These are phyloP conservation scores for Eupithecia subfuscata DNA, from an alignment of 2,888 invertebrate genomes.

Conservation along the genomic window DNA sequence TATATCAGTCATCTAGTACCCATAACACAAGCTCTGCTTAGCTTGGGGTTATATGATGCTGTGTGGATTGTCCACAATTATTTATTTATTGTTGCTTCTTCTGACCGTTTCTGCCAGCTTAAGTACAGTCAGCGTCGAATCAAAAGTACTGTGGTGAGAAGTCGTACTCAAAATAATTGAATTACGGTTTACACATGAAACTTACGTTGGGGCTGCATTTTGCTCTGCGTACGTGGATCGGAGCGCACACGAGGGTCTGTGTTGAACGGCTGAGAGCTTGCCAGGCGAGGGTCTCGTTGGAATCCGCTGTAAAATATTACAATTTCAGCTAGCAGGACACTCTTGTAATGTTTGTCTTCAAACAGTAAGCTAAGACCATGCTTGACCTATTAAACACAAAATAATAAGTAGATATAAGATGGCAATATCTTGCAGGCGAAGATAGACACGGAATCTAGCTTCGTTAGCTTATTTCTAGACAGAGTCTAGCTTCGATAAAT, in stretches of 20 bases:
- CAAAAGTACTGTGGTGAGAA: not conserved
- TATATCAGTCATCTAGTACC: too few species aligned
- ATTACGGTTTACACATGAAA: conserved; percentile 26
- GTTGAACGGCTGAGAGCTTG: conserved; percentile 65
- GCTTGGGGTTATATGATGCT: too few species aligned
- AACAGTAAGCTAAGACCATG: not conserved
- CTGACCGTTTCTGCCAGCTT: not conserved
- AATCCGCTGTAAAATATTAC: conserved; percentile 51
- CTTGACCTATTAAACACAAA: too few species aligned
- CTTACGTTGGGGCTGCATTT: conserved; percentile 68
- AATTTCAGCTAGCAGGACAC: not conserved
- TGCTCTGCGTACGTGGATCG: conserved; percentile 87
- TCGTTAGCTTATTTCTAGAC: too few species aligned
- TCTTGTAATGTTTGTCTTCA: not conserved
- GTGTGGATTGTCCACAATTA: too few species aligned
- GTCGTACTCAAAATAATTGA: not conserved
- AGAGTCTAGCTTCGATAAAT: too few species aligned
- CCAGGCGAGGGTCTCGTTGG: conserved; percentile 78
- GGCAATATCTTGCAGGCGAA: too few species aligned
- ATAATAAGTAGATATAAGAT: too few species aligned
- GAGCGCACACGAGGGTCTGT: conserved; percentile 86
- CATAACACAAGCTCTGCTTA: too few species aligned
- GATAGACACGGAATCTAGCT: too few species aligned
- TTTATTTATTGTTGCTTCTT: too few species aligned
- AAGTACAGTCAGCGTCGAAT: not conserved